A percentile compares a stretch with the other conserved stretches of the same genome.
Conservation (phyloP, 1,140 invertebrate genomes). For the Magallana angulata region DNA sequence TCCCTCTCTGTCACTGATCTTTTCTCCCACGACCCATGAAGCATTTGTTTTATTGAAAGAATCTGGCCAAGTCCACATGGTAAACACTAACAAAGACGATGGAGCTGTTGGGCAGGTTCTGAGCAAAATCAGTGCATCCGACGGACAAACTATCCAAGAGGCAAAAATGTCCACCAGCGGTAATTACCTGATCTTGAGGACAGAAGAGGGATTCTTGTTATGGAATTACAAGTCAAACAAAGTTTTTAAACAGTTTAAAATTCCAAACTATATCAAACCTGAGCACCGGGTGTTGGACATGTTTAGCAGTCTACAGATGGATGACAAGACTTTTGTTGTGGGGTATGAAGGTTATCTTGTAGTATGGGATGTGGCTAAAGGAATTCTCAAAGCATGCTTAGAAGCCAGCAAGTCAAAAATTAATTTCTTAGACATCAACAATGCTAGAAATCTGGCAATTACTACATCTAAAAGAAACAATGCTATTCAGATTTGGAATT, state of each 20-base stretch:
- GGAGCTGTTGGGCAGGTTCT: constrained; percentile 53
- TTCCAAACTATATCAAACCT: constrained; percentile 57
- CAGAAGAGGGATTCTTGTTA: constrained; percentile 54
- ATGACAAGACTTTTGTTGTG: constrained; percentile 55
- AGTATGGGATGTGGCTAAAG: constrained; percentile 52
- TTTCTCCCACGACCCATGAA: constrained; percentile 46
- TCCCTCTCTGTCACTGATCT: constrained; percentile 48
- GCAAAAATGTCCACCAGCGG: constrained; percentile 41
- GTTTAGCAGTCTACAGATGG: constrained; percentile 52
- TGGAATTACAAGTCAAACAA: constrained; percentile 58
- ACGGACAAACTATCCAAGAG: constrained; percentile 41
- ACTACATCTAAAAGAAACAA: constrained; percentile 58
- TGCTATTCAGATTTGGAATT: constrained; percentile 56
- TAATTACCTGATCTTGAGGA: constrained; percentile 51
- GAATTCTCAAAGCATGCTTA: constrained; percentile 40
- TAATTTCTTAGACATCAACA: constrained; percentile 40
- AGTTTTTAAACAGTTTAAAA: constrained; percentile 47
- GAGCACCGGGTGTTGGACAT: constrained; percentile 55
- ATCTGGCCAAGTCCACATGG: constrained; percentile 33
- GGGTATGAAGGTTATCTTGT: constrained; percentile 62
- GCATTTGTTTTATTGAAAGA: constrained; percentile 52
- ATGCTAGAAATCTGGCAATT: constrained; percentile 55
- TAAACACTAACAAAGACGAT: constrained; percentile 52
- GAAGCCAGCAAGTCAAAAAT: constrained; percentile 56
- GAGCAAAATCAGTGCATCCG: constrained; percentile 32